These are phyloP conservation scores for Beris chalybata DNA, from an alignment of 2,888 invertebrate genomes.

Conservation along the genomic window DNA sequence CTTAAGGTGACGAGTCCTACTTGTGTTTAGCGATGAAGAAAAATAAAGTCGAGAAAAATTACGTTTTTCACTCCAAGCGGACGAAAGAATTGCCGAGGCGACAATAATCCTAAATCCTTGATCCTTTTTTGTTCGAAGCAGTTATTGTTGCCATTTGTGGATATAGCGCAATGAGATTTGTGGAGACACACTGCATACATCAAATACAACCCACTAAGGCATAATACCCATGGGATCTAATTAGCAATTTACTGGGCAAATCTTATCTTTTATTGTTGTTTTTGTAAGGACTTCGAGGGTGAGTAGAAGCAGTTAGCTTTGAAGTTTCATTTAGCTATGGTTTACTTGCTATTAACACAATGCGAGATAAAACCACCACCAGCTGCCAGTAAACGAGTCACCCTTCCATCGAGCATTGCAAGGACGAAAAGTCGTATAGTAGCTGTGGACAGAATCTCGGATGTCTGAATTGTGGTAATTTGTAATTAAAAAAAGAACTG, in stretches of 20 bases:
- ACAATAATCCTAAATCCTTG: constrained; percentile 30
- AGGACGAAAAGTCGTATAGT: no score
- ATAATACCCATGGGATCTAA: constrained; percentile 50
- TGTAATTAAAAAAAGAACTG: no score
- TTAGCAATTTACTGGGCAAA: constrained; percentile 51
- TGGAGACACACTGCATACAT: neutral
- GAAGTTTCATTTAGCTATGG: constrained; percentile 27
- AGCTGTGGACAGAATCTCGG: no score
- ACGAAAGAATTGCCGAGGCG: constrained; percentile 5
- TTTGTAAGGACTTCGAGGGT: neutral
- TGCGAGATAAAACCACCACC: no score
- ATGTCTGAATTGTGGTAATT: no score
- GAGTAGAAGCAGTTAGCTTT: constrained; percentile 11
- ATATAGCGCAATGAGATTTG: no score
- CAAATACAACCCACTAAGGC: neutral
- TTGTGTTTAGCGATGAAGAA: constrained; percentile 4
- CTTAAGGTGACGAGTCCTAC: neutral
- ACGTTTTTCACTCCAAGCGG: constrained; percentile 10
- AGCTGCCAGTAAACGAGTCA: no score
- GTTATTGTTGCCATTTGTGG: constrained; percentile 28
- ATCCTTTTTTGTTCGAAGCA: neutral
- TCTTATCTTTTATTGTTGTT: neutral
- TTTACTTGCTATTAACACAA: constrained; percentile 29
- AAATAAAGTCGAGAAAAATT: constrained; percentile 13
- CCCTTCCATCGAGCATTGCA: no score